Percentiles rank a stretch among this genome's conserved stretches.
phyloP scores from a whole-genome alignment of 2,888 invertebrate species.

The Acanthacorydalis orientalis region DNA sequence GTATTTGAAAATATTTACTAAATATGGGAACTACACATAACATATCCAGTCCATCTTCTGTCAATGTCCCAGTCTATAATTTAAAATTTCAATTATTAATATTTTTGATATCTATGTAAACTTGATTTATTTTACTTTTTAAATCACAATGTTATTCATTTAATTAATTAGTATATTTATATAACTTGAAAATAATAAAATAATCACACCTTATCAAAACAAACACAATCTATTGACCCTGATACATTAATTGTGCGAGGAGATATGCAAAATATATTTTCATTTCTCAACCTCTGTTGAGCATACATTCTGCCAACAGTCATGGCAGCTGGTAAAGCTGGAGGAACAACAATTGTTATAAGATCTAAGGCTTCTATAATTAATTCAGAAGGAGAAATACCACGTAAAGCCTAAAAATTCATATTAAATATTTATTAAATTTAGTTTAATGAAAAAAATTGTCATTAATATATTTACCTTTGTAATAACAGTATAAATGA shows the following conservation, averaged over 20 bases:
- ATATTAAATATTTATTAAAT: constrained; percentile 4
- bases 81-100: constrained; percentile 6
- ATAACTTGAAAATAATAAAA: background rate
- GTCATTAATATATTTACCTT: constrained; percentile 40
- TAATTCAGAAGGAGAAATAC: constrained; percentile 43
- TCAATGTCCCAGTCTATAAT: constrained; percentile 78
- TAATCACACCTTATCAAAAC: constrained; percentile 66
- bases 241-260: constrained; percentile 87
- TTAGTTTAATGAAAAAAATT: background rate
- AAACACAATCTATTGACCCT: constrained; percentile 74
- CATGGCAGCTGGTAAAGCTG: constrained; percentile 92
- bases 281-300: constrained; percentile 58
- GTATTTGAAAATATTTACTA: constrained; percentile 13
- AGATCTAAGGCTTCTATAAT: constrained; percentile 75
- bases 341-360: constrained; percentile 88
- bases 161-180: too few relatives aligned
- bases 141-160: background rate
- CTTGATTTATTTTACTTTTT: background rate
- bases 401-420: constrained; percentile 34
- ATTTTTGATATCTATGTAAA: background rate
- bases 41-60: constrained; percentile 92
- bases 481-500: constrained; percentile 70
- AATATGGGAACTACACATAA: constrained; percentile 69
- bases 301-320: constrained; percentile 90
- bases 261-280: constrained; percentile 77